Evolutionary conservation across 2,888 invertebrate genomes (phyloP), one percentile per base, ranked within the genome.

Genomic region (Xanthorhoe designata): DNA sequence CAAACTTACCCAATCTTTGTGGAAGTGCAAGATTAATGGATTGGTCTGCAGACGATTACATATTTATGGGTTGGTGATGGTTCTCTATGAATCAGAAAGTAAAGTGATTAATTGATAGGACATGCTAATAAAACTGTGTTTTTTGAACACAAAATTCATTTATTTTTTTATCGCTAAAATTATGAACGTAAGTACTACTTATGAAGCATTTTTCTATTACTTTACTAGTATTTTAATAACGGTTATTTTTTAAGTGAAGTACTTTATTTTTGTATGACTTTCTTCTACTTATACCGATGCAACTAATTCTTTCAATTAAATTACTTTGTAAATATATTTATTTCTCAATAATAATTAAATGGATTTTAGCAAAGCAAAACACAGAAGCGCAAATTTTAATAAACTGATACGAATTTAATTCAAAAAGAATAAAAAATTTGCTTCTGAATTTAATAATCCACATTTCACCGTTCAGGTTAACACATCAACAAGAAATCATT

Each of bases 1-100:
- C 77, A 80, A 74, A 76, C 84, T 82, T 86, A 85, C 78, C 75
- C 76, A 84, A 85, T 86, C 82, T 81, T 73, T 66, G 54, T 64
- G 80, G 80, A 81, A 64, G 64, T 47, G 58, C 74, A 78, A 71
- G 78, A 76, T 78, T 74, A 69, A 76, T 79, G 71, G 74, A 73
- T 72, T 67, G 65, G 58, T 61, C 58, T 56, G 49, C 47, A 49
- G 59, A 61, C 63, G 61, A 63, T 54, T 62, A 55, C 50, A 67
- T 67, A 63, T 67, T 67, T 67, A 67, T 67, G 52, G 50, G 38
- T 17, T 63, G 35, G 35, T 62, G 62, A 59, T 62, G 58, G 42
- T 61, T 66, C 49, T 58, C 61, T 54, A 47, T 19, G 55, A 15
- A 55, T 62, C 57, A 50, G 52, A 19, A 66, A 42, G 50, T 17